These are phyloP conservation scores for Aegithalos caudatus DNA, from an alignment of 2,113 vertebrate genomes.

Conservation along the genomic window DNA sequence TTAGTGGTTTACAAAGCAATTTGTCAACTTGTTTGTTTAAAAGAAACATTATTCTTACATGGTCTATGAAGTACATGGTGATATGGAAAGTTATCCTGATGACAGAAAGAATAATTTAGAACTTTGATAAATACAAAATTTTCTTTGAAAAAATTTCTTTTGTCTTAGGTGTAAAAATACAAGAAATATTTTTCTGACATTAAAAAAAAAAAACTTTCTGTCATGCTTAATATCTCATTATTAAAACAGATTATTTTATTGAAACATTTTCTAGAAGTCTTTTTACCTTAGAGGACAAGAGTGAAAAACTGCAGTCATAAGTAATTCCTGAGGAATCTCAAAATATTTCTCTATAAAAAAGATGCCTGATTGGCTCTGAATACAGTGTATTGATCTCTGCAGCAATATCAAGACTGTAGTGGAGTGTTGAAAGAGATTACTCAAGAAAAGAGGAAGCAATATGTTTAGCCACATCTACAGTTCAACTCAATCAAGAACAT, in stretches of 20 bases:
- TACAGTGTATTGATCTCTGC: neutral
- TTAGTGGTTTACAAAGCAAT: neutral
- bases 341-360: neutral
- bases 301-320: neutral
- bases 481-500: neutral
- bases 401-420: neutral
- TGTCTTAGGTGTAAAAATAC: neutral
- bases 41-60: neutral
- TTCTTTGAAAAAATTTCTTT: neutral
- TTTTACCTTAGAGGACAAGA: neutral
- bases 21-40: neutral
- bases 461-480: constrained; percentile 8
- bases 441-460: constrained; percentile 27
- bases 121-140: neutral
- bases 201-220: neutral
- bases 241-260: neutral
- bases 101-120: neutral
- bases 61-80: neutral
- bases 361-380: neutral
- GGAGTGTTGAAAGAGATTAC: neutral
- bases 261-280: neutral
- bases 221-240: neutral
- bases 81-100: neutral
- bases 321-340: neutral
- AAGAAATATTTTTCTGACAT: neutral